phyloP scores from a whole-genome alignment of 2,797 vertebrate species.

The Eremophila alpestris region DNA sequence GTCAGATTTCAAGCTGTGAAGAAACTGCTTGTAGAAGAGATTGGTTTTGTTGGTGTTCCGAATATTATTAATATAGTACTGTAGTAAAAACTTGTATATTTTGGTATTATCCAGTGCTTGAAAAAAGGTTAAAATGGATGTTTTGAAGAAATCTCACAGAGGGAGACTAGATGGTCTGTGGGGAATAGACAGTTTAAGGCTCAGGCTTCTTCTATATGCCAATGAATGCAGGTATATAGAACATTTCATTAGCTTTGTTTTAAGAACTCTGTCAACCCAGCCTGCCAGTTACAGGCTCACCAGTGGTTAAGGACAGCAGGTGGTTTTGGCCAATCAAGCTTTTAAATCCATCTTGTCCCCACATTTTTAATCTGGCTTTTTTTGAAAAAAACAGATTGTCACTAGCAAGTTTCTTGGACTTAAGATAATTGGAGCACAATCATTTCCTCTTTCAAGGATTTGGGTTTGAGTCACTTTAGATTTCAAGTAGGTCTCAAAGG shows the following conservation, averaged over 20 bases:
- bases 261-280: neutral
- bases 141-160: constrained; percentile 11
- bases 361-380: neutral
- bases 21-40: constrained; percentile 5
- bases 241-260: constrained; percentile 7
- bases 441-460: neutral
- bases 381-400: neutral
- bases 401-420: neutral
- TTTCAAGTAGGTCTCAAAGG: neutral
- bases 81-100: neutral
- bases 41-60: neutral
- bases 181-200: neutral
- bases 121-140: neutral
- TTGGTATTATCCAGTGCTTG: neutral
- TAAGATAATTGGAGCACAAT: neutral
- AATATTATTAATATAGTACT: neutral
- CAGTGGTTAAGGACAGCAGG: neutral
- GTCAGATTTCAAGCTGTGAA: neutral
- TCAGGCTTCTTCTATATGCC: neutral
- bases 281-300: neutral
- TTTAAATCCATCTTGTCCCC: neutral
- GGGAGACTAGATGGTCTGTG: neutral
- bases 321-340: neutral
- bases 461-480: neutral
- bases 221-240: neutral